A percentile compares a stretch with the other conserved stretches of the same genome.
Conservation (phyloP, 2,113 vertebrate genomes). For the Gracilinanus agilis region DNA sequence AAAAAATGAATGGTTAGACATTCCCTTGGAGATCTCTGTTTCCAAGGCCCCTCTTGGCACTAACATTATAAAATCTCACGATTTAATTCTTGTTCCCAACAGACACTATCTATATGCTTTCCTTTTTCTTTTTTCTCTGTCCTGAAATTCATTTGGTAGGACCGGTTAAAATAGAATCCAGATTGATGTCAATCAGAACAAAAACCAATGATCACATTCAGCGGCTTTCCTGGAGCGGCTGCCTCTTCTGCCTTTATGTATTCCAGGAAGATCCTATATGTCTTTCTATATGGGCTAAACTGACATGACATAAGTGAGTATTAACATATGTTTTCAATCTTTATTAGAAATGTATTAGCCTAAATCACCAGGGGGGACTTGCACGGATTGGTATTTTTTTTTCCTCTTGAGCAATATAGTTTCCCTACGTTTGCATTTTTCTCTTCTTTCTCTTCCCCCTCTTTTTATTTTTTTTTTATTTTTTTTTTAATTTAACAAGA, state of each 20-base stretch:
- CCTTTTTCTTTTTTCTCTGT: background rate
- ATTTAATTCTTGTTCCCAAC: background rate
- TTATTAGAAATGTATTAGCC: slow-evolving; percentile 69
- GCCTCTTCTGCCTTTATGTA: background rate
- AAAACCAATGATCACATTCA: rapidly evolving
- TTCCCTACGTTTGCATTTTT: slow-evolving; percentile 48
- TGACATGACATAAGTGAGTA: slow-evolving; percentile 60
- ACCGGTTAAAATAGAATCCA: background rate
- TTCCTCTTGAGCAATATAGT: background rate
- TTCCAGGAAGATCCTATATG: slow-evolving; percentile 29
- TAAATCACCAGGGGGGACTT: slow-evolving; percentile 39
- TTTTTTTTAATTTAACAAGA: slow-evolving; percentile 81
- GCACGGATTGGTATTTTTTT: slow-evolving; percentile 5
- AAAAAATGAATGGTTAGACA: background rate
- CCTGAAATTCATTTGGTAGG: background rate
- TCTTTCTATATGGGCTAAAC: slow-evolving; percentile 56
- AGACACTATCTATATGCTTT: background rate
- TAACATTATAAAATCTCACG: background rate
- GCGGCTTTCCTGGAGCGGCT: background rate
- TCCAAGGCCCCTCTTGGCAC: background rate
- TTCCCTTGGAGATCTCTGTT: background rate
- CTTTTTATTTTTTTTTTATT: slow-evolving; percentile 32
- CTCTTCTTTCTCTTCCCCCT: background rate
- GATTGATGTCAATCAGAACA: rapidly evolving
- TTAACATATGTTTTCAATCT: slow-evolving; percentile 61